Evolutionary conservation across 2,113 vertebrate genomes (phyloP), one percentile per base, ranked within the genome.

Genomic region (Pimephales promelas): DNA sequence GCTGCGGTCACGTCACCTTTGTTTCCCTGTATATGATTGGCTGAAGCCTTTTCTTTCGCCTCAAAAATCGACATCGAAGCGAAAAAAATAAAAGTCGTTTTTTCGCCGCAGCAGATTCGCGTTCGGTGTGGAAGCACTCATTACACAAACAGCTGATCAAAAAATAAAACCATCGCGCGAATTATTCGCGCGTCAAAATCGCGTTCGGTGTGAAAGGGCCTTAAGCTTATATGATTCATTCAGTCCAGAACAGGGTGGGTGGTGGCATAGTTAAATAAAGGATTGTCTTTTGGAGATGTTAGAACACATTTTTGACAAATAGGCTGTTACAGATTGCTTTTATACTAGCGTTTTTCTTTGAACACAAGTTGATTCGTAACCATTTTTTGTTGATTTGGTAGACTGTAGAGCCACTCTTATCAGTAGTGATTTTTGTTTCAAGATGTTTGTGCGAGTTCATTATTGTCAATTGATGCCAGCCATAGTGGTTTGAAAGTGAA

Each of bases 221-320:
- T n/a, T n/a, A n/a, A n/a, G n/a, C 80, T 36, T 18, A 73, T 83
- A 40, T 72, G 75, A 78, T 56, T 76, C 83, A 75, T 36, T 52
- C 83, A 73, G 57, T 84, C 52, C 78, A 36, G 66, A 66, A 64
- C 62, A 22, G 52, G 82, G 47, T 79, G 86, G n/a, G n/a, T n/a
- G 83, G 64, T 79, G 66, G 64, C 54, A 62, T 82, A 82, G 73
- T 73, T 84, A 66, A 66, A 49, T 66, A 47, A 83, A 64, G 57
- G 78, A 83, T 70, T 68, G 54, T 81, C 70, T 56, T 79, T 70
- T 76, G 40, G 36, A 59, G 56, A 75, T 81, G 31, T 54, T 62
- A 24, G 78, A 79, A 26, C 49, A 68, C 20, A 31, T 20, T 26
- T 59, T 59, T 40, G 54, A 59, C 54, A 40, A 59, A 43, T 43